These are phyloP conservation scores for Meandrusa payeni DNA, from an alignment of 2,888 invertebrate species.

Conservation along the genomic window DNA sequence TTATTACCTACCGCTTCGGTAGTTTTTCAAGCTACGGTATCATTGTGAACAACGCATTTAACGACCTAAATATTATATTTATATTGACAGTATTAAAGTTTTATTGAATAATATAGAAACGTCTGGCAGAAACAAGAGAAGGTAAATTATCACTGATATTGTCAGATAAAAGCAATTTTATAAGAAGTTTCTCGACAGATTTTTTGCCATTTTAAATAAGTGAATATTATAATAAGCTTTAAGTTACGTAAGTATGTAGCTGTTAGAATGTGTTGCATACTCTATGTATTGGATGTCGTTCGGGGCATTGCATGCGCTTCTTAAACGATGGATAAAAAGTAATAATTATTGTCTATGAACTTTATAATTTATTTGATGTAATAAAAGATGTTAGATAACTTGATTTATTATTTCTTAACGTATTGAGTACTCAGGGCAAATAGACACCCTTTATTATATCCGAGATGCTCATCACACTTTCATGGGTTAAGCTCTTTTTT, in stretches of 20 bases:
- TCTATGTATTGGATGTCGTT: conserved; percentile 34
- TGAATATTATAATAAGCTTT: conserved; percentile 42
- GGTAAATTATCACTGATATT: conserved; percentile 32
- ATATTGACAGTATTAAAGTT: conserved; percentile 58
- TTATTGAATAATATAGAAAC: conserved; percentile 34
- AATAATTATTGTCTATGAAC: conserved; percentile 53
- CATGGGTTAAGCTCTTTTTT: too few species aligned
- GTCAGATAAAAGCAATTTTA: conserved; percentile 28
- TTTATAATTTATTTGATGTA: conserved; percentile 72
- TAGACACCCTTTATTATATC: too few species aligned
- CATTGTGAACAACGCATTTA: conserved; percentile 54
- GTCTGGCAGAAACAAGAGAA: conserved; percentile 39
- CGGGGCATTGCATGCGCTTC: conserved; percentile 60
- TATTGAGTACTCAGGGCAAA: too few species aligned
- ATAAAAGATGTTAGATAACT: conserved; percentile 69
- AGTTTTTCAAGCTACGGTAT: conserved; percentile 36
- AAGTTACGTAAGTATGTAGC: conserved; percentile 39
- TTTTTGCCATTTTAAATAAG: conserved; percentile 34
- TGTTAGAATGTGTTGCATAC: conserved; percentile 46
- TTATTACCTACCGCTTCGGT: conserved; percentile 40
- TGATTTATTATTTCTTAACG: conserved; percentile 29
- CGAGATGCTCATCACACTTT: too few species aligned
- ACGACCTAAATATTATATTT: conserved; percentile 48
- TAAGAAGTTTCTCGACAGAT: conserved; percentile 40
- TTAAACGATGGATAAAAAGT: conserved; percentile 39